Evolutionary conservation across 2,888 invertebrate species (phyloP).

Genomic region (Strigamia maritima): DNA sequence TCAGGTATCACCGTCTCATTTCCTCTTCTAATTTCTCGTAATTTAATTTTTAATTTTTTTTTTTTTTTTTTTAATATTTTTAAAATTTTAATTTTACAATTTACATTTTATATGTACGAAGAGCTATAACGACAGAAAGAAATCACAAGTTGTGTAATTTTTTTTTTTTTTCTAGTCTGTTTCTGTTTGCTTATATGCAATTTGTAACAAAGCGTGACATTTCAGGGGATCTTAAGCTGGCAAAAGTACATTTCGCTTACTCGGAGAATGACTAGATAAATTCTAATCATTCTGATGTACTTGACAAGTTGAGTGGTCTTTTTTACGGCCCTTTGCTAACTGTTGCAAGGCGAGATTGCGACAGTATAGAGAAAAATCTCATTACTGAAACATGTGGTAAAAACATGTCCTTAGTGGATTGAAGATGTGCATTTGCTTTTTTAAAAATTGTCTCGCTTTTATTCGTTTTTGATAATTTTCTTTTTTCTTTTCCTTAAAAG

Average conservation of each 20-base stretch:
- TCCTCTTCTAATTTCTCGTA: neutral
- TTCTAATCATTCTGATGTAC: constrained; percentile 19
- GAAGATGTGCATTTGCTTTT: neutral
- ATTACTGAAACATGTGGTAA: constrained; percentile 12
- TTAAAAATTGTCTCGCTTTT: neutral
- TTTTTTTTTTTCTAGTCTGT: neutral
- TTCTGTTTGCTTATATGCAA: neutral
- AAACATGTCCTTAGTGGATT: constrained; percentile 7
- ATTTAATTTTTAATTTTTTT: too few species aligned
- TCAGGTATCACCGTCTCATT: constrained; percentile 12
- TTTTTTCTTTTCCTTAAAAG: too few species aligned
- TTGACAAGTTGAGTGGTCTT: constrained; percentile 27
- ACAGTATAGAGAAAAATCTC: constrained; percentile 18
- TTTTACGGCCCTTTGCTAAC: constrained; percentile 20
- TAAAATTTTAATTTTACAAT: too few species aligned
- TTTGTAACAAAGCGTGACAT: neutral
- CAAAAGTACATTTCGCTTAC: constrained; percentile 18
- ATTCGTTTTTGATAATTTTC: neutral
- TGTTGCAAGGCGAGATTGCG: constrained; percentile 18
- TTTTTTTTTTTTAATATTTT: neutral
- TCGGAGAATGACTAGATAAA: constrained; percentile 26
- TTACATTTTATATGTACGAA: too few species aligned
- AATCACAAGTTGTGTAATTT: neutral
- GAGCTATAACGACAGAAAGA: too few species aligned
- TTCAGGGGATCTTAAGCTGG: neutral